Percentiles rank a stretch among this genome's conserved stretches.
Evolutionary conservation across 2,113 vertebrate genomes (phyloP).

Genomic region (Oncorhynchus kisutch): DNA sequence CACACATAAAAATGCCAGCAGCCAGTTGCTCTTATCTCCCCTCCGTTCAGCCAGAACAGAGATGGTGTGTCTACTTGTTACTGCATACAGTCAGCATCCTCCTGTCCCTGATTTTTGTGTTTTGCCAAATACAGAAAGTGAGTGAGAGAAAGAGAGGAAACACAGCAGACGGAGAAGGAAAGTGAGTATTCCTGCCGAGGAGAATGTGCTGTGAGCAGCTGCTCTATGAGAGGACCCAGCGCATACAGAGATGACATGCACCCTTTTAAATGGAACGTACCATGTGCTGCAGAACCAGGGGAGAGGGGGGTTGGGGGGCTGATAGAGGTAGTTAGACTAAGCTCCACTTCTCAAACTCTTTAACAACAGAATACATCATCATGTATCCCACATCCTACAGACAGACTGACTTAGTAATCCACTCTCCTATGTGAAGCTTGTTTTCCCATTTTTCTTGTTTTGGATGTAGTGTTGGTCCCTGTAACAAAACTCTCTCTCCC

Average conservation of each 20-base stretch:
- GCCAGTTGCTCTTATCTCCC: conserved; percentile 17
- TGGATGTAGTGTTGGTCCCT: conserved; percentile 39
- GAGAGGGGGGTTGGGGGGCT: conserved; percentile 4
- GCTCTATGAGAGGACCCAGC: conserved; percentile 71
- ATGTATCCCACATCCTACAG: conserved; percentile 41
- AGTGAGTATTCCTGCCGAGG: conserved; percentile 61
- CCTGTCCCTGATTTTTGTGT: neutral
- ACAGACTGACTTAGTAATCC: conserved; percentile 40
- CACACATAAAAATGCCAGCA: conserved; percentile 34
- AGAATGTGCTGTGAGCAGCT: conserved; percentile 71
- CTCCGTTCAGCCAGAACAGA: conserved; percentile 20
- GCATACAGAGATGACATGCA: conserved; percentile 70
- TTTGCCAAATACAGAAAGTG: neutral
- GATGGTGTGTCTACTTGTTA: conserved; percentile 59
- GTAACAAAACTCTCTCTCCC: conserved; percentile 55
- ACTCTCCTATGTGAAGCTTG: conserved; percentile 23
- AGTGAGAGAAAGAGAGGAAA: conserved; percentile 38
- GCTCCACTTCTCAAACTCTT: conserved; percentile 40
- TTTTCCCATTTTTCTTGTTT: conserved; percentile 35
- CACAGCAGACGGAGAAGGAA: conserved; percentile 56
- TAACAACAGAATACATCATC: conserved; percentile 30
- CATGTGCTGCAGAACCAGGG: conserved; percentile 66
- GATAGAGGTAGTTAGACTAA: conserved; percentile 30
- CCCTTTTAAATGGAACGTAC: conserved; percentile 77
- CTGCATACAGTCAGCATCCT: conserved; percentile 32